phyloP scores from a whole-genome alignment of 2,888 invertebrate genomes.

The Cecidostiba fungosa region DNA sequence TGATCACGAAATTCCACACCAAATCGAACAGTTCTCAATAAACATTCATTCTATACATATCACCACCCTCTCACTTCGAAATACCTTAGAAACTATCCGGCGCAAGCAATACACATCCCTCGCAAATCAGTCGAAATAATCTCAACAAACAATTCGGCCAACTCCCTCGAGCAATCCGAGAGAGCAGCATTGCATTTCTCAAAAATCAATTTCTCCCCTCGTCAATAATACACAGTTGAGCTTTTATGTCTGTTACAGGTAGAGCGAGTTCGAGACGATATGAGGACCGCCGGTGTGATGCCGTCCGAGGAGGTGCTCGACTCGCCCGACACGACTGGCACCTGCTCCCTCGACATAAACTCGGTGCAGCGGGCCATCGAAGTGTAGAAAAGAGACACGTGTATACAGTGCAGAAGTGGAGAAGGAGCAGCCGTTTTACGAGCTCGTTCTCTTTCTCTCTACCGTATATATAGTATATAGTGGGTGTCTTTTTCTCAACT shows the following conservation, averaged over 20 bases:
- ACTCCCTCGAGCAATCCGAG: not conserved
- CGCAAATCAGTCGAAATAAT: not conserved
- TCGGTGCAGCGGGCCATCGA: conserved; percentile 71
- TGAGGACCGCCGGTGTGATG: conserved; percentile 84
- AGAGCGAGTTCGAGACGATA: conserved; percentile 84
- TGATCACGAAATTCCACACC: not conserved
- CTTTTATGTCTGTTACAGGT: conserved; percentile 70
- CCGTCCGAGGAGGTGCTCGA: conserved; percentile 84
- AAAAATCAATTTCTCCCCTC: not conserved
- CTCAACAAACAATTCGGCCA: not conserved
- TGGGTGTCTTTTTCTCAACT: conserved; percentile 28
- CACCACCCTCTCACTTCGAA: not conserved
- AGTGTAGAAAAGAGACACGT: conserved; percentile 48
- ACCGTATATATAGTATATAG: not conserved
- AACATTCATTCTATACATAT: not conserved
- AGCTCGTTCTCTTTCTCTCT: not conserved
- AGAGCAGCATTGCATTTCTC: not conserved
- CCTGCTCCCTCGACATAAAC: conserved; percentile 82
- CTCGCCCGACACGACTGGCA: conserved; percentile 82
- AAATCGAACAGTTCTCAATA: not conserved
- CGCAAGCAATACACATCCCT: no score
- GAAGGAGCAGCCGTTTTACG: not conserved
- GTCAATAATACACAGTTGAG: not conserved
- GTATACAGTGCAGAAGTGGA: not conserved
- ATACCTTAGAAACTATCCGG: not conserved